Evolutionary conservation across 2,797 vertebrate genomes (phyloP), one percentile per base, ranked within the genome.

Genomic region (Sylvilagus floridanus): DNA sequence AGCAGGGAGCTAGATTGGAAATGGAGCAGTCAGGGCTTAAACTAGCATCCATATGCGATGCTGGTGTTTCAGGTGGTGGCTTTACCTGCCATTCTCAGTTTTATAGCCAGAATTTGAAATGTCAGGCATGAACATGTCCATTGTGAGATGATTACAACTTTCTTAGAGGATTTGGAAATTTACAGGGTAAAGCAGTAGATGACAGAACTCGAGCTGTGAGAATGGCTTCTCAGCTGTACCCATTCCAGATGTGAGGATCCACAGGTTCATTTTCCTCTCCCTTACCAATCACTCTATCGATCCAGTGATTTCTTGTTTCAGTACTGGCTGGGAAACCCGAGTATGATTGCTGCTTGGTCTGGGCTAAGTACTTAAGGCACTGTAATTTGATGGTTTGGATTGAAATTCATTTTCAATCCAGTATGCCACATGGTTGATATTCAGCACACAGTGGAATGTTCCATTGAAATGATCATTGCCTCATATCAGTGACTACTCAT

Each of bases 331-430:
- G 21, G 22, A 35, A 73, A 54, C 24, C 17, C 78, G 12, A 37
- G 0, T 82, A 62, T 84, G 57, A 85, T 21, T n/a, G 1, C 9
- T 75, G 21, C 19, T 77, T 72, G 47, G 26, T 86, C 69, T 66
- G 19, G n/a, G 21, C 26, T 78, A 69, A 71, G 14, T 9, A 52
- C 13, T 17, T 16, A 62, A 7, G 21, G 32, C 83, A 71, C 54
- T 93, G 7, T 65, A 50, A 37, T 35, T 65, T 32, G 57, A 47
- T 3, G 37, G 12, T 73, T 54, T 72, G 22, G 47, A 32, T 8
- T 28, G 32, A 96, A 92, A 57, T 89, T 84, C 17, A 90, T 87
- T 84, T 95, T 77, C 21, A 54, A 28, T 37, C 2, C 50, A 42
- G 7, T 50, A 17, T 94, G 17, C 81, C 60, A 77, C 81, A 79